Conservation (phyloP, 2,888 invertebrate species). For the Apamea epomidion region DNA sequence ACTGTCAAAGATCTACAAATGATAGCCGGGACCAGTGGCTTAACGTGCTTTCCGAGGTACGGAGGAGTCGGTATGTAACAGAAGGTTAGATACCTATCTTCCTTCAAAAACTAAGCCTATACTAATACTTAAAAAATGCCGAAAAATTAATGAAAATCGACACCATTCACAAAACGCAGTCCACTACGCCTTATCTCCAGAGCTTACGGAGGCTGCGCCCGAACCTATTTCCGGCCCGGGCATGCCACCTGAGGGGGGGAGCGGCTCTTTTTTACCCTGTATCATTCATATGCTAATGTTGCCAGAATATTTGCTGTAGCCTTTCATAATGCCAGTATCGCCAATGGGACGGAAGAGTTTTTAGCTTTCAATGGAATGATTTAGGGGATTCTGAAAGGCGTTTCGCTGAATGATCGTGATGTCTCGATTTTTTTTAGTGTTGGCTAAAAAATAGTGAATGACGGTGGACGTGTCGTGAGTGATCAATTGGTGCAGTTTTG, state of each 20-base stretch:
- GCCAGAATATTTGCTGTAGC: constrained; percentile 76
- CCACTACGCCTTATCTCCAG: constrained; percentile 64
- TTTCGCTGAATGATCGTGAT: constrained; percentile 35
- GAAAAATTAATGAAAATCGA: background rate
- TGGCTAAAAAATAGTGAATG: constrained; percentile 1
- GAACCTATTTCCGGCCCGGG: constrained; percentile 83
- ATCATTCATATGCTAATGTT: constrained; percentile 88
- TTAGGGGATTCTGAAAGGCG: constrained; percentile 49
- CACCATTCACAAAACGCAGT: constrained; percentile 44
- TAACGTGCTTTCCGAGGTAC: background rate
- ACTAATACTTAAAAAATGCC: background rate
- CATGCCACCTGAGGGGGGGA: constrained; percentile 79
- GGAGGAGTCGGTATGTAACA: background rate
- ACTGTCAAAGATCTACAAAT: background rate
- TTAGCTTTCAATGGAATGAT: constrained; percentile 62
- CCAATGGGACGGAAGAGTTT: constrained; percentile 68
- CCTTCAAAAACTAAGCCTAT: background rate
- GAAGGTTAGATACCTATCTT: background rate
- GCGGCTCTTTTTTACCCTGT: constrained; percentile 79
- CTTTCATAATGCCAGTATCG: constrained; percentile 64
- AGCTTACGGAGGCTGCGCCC: constrained; percentile 69
- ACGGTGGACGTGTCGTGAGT: background rate
- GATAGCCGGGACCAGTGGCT: background rate
- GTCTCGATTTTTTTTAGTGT: constrained; percentile 48
- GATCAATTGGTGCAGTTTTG: background rate